phyloP scores from a whole-genome alignment of 2,888 invertebrate genomes.

The Cecidostiba fungosa region DNA sequence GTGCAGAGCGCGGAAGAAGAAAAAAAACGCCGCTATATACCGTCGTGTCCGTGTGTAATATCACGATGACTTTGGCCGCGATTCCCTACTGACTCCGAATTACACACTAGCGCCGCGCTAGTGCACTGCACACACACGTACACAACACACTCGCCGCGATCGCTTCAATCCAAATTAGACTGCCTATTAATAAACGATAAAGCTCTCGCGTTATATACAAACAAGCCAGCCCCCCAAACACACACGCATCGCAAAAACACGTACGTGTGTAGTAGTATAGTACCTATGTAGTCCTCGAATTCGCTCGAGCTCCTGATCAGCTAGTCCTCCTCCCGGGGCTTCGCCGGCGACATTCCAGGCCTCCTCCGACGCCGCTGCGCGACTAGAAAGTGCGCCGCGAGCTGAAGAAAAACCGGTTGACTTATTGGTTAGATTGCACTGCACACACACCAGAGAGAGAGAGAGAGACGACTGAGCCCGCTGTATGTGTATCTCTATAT shows the following conservation, averaged over 20 bases:
- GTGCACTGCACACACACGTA: neutral
- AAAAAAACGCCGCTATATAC: neutral
- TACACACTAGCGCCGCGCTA: slow-evolving; percentile 5
- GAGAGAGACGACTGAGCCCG: no score
- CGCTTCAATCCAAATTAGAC: neutral
- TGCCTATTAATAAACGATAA: slow-evolving; percentile 45
- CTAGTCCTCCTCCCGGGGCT: slow-evolving; percentile 3
- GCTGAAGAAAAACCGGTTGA: slow-evolving; percentile 1
- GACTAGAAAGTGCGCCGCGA: neutral
- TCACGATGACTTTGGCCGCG: slow-evolving; percentile 65
- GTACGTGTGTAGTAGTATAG: neutral
- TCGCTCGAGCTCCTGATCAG: neutral
- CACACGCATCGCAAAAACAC: neutral
- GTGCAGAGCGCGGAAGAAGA: neutral
- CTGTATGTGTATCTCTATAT: no score
- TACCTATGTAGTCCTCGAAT: neutral
- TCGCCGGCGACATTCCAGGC: slow-evolving; percentile 11
- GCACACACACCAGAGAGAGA: neutral
- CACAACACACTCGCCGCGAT: no score
- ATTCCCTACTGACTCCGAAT: slow-evolving; percentile 33
- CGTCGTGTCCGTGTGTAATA: neutral
- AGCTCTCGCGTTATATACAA: neutral
- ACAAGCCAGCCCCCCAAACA: neutral
- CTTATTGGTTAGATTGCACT: slow-evolving; percentile 2
- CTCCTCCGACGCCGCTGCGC: neutral